Evolutionary conservation across 2,888 invertebrate species (phyloP).

Genomic region (Brachynemurus nebulosus): DNA sequence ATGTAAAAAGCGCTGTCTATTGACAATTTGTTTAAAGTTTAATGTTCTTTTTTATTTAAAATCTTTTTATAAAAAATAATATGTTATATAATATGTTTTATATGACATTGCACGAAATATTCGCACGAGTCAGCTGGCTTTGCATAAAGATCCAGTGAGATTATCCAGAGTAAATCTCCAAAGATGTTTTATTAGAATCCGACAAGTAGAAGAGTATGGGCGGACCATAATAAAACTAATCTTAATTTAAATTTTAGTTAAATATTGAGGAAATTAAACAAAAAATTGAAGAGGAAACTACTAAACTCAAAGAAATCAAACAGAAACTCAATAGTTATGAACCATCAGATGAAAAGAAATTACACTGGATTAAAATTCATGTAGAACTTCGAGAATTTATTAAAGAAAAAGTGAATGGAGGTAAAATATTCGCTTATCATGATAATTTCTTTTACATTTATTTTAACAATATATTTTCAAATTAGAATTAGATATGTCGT

Average conservation of each 20-base stretch:
- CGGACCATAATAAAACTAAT: too few species aligned
- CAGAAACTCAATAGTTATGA: constrained; percentile 30
- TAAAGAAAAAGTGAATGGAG: constrained; percentile 33
- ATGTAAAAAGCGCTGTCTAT: too few species aligned
- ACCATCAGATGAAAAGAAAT: constrained; percentile 29
- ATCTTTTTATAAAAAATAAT: too few species aligned
- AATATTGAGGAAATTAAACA: constrained; percentile 34
- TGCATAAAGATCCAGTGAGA: too few species aligned
- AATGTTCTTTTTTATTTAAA: too few species aligned
- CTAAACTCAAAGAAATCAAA: constrained; percentile 47
- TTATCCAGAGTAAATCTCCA: too few species aligned
- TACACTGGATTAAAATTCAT: constrained; percentile 38
- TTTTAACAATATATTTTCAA: not conserved
- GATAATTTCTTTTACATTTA: not conserved
- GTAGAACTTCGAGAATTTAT: constrained; percentile 36
- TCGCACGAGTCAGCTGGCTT: too few species aligned
- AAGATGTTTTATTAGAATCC: too few species aligned
- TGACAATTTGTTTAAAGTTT: too few species aligned
- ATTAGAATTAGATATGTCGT: not conserved
- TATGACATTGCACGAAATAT: too few species aligned
- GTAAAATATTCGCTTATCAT: constrained; percentile 4
- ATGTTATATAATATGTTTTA: too few species aligned
- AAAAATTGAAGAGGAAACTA: constrained; percentile 43
- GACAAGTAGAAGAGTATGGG: too few species aligned
- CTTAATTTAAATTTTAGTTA: constrained; percentile 5